Evolutionary conservation across 2,888 invertebrate genomes (phyloP), one percentile per base, ranked within the genome.

Genomic region (Eugnorisma glareosa): DNA sequence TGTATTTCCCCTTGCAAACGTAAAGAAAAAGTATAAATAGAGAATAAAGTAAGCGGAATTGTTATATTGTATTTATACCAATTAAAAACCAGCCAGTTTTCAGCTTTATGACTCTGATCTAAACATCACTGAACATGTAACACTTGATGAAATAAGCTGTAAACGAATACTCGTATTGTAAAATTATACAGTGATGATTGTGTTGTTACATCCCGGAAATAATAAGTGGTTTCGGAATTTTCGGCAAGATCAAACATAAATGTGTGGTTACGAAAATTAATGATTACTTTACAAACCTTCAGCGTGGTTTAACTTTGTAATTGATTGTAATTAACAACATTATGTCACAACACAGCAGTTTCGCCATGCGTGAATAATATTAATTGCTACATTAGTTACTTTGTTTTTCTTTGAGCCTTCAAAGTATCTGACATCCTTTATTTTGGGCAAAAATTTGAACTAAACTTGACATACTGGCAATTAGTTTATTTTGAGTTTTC

Each of bases 301-400:
- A 71, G 73, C 69, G 66, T 67, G 64, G 75, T 76, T 35, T 79
- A 85, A 88, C 87, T 88, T 88, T 69, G 76, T 87, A 86, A 87
- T 87, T 89, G 81, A 82, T 81, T 84, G 76, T 85, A 87, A 88
- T 87, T 87, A 88, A 82, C 78, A 85, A 79, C 81, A 82, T 83
- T 75, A 79, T 84, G 82, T 81, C 88, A 89, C 76, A 82, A 87
- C 86, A 75, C 79, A 88, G 89, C 88, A 84, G 75, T 82, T 88
- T 81, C 51, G 13, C 80, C 74, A 79, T 57, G 82, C 79, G 75
- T 71, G 72, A 79, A n/a, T 82, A 81, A 79, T 86, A 87, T 89
- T 81, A 88, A 89, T 88, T 87, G 64, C 81, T 64, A 75, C 75
- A 83, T 85, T 82, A 70, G 83, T 88, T 79, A 83, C 59, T 69